Evolutionary conservation across 2,888 invertebrate genomes (phyloP).

Genomic region (Pomacea canaliculata): DNA sequence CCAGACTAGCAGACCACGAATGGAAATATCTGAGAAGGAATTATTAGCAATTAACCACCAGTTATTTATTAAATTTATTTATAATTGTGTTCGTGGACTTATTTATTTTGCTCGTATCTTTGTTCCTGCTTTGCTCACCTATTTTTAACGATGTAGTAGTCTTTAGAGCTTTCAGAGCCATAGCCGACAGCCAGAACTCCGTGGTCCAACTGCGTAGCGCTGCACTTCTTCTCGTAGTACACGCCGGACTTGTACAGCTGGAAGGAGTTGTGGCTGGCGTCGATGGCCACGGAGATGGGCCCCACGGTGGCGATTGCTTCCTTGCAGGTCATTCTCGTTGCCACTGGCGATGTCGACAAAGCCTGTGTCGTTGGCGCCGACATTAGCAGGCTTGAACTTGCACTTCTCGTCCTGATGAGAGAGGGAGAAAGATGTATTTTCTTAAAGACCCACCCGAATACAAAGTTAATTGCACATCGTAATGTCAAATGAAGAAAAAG

Average conservation of each 20-base stretch:
- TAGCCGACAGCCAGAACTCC: slow-evolving; percentile 89
- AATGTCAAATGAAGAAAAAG: too few relatives aligned
- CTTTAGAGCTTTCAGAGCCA: slow-evolving; percentile 76
- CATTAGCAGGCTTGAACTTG: slow-evolving; percentile 73
- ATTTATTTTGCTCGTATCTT: too few relatives aligned
- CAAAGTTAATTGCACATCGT: slow-evolving; percentile 86
- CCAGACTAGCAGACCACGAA: too few relatives aligned
- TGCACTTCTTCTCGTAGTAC: slow-evolving; percentile 84
- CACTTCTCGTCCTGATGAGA: slow-evolving; percentile 75
- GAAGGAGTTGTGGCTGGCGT: slow-evolving; percentile 83
- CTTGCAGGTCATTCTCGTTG: slow-evolving; percentile 80
- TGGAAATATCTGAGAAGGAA: too few relatives aligned
- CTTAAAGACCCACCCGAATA: slow-evolving; percentile 81
- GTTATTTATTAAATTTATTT: too few relatives aligned
- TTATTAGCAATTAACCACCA: too few relatives aligned
- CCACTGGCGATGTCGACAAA: slow-evolving; percentile 82
- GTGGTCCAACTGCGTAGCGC: slow-evolving; percentile 85
- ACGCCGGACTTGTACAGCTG: slow-evolving; percentile 73
- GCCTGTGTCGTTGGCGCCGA: slow-evolving; percentile 85
- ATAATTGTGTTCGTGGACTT: too few relatives aligned
- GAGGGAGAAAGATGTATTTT: slow-evolving; percentile 74
- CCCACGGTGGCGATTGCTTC: slow-evolving; percentile 86
- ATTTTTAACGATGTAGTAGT: slow-evolving; percentile 91
- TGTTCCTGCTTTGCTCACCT: slow-evolving; percentile 70
- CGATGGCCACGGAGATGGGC: slow-evolving; percentile 89